phyloP scores from a whole-genome alignment of 2,113 vertebrate species.

The Aegotheles bennettii region DNA sequence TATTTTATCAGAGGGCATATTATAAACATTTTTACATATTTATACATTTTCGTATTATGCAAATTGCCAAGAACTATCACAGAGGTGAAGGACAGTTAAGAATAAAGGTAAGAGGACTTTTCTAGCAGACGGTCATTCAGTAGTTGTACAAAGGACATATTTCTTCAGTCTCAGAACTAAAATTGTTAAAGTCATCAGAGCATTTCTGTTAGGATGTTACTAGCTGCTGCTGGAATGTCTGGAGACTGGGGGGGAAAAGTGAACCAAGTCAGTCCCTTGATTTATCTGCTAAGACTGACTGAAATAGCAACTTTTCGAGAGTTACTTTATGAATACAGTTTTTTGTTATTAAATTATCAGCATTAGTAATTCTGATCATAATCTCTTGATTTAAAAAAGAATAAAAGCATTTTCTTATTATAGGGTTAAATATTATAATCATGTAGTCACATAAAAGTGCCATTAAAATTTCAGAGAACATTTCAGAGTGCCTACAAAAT shows the following conservation, averaged over 20 bases:
- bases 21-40: slow-evolving; percentile 68
- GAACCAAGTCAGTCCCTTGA: not conserved
- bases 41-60: slow-evolving; percentile 60
- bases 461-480: not conserved
- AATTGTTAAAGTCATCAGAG: not conserved
- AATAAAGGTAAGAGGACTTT: slow-evolving; percentile 45
- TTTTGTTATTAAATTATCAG: not conserved
- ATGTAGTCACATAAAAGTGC: not conserved
- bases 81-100: slow-evolving; percentile 58
- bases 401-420: not conserved
- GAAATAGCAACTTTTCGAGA: not conserved
- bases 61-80: slow-evolving; percentile 48
- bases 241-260: not conserved
- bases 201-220: not conserved
- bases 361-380: not conserved
- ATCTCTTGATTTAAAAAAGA: not conserved
- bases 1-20: slow-evolving; percentile 62
- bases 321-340: not conserved
- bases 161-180: not conserved
- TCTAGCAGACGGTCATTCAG: not conserved
- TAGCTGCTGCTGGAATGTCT: not conserved
- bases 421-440: not conserved
- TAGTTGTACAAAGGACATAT: not conserved
- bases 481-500: not conserved
- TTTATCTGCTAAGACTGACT: not conserved